Evolutionary conservation across 2,888 invertebrate species (phyloP), one percentile per base, ranked within the genome.

Genomic region (Macrostomum cliftonense): DNA sequence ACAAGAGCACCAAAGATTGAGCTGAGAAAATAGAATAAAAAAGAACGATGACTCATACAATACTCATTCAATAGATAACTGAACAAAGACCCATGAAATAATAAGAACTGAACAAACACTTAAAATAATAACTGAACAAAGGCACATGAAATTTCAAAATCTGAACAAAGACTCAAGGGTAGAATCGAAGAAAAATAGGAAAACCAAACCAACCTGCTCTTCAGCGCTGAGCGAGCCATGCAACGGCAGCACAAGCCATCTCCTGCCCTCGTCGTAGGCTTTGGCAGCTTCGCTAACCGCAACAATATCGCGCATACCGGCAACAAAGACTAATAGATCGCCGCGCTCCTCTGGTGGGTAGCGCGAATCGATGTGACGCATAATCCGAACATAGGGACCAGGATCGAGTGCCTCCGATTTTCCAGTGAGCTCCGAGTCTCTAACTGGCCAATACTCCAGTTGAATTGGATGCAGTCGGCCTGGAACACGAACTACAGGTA

Each of bases 401-500:
- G 89, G 83, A 73, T 93, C 85, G n/a, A 95, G 76, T 53, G 80
- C 77, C 46, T 80, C 79, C 36, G 77, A 74, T 62, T 80, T 78
- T n/a, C 69, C 71, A 49, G 74, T 71, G 62, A 78, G 77, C 64
- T 73, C 77, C 42, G 70, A 75, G 21, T 16, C 37, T 12, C 20
- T 52, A 16, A 63, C 54, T 1, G 69, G 67, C 38, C 57, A 55
- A 64, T 91, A 95, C 53, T 82, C 75, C 39, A 91, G 74, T 63
- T 88, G 81, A 55, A 97, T 95, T 0, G 93, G 87, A 72, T 81
- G 88, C 37, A 97, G 73, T 46, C 95, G 76, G 1, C 97, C 95
- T 7, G 95, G 95, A 14, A 95, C 88, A 37, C 36, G 20, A 44
- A 37, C 55, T 52, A 39, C 21, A 50, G 40, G 50, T 43, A 45